Evolutionary conservation across 2,113 vertebrate genomes (phyloP), one percentile per base, ranked within the genome.

Genomic region (Pipra filicauda): DNA sequence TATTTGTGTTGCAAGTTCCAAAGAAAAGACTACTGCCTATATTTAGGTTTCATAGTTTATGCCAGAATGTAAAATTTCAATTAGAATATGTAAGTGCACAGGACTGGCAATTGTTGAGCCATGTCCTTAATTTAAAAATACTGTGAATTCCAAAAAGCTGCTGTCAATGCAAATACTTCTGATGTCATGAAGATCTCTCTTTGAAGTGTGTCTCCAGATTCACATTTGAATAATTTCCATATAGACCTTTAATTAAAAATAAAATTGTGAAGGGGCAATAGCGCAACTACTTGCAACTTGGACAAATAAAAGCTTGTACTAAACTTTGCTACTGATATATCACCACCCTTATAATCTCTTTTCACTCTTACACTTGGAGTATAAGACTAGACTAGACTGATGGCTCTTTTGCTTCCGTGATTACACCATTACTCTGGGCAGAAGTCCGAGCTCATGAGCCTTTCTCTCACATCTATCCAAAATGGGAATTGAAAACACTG

Each of bases 101-200:
- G 86, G 80, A 48, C 83, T 95, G 74, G 58, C 83, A 96, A 80
- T 94, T 96, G 93, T 30, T 88, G 35, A 79, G 52, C 87, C 72
- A 62, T 54, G 71, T 91, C 65, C 59, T 93, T 96, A 91, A 95
- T 84, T 94, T 95, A 43, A 92, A 98, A 95, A 77, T 81, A 58
- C 52, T 69, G 41, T 59, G 49, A 75, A 70, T 80, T 88, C 93
- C 62, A 49, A 83, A 89, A 52, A 85, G 64, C n/a, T 93, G 7
- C 48, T 91, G 44, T 94, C 62, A 80, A 21, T 90, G 43, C 84
- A 91, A 96, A 90, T 93, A 86, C 70, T 73, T 70, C 48, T 93
- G 49, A 75, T 92, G 72, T 82, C 88, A 65, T 90, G 81, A 57
- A 69, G 65, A 58, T 82, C 54, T 85, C 15, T 61, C 62, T 96